Evolutionary conservation across 2,113 vertebrate genomes (phyloP), one percentile per base, ranked within the genome.

Genomic region (Canis aureus): DNA sequence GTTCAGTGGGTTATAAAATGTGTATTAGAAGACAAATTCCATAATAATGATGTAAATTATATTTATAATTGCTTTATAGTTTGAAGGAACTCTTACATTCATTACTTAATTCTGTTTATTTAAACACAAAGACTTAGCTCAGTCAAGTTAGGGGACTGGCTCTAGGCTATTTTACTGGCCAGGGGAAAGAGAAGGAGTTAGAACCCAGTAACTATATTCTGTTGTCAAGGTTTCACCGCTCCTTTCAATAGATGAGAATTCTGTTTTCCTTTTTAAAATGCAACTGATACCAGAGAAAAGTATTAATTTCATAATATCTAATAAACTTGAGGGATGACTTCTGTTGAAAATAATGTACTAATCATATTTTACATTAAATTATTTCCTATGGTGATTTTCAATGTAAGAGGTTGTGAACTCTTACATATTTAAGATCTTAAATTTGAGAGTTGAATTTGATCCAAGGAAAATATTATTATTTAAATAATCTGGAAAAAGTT

Each of bases 31-130:
- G 57, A 69, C 12, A 82, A 85, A 94, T 64, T 87, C 19, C n/a
- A 25, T 57, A 74, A 94, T 35, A 73, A 89, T n/a, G 29, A 71
- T 57, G 20, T 25, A 79, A 96, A 95, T 71, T 96, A 87, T 53
- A 62, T 81, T 49, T 84, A n/a, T 13, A 82, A 38, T 73, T 76
- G 27, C 6, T 90, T 92, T 74, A 92, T 27, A 64, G 32, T 83
- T 79, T 84, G 29, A 1, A 35, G 11, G 22, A 91, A 64, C 9
- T 62, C 91, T 85, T 29, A 88, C 13, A 51, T 49, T 25, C 11
- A 49, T 80, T 96, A 85, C 57, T 93, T 84, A 94, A 60, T 76
- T 76, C 23, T 73, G 66, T 69, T 93, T 84, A 79, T 73, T 95
- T 85, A 91, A 83, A 76, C 51, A 90, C 43, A 80, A 89, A 80